A percentile compares a stretch with the other conserved stretches of the same genome.
These are phyloP conservation scores for Tenualosa thibaudeaui DNA, from an alignment of 2,797 vertebrate species.

Conservation along the genomic window DNA sequence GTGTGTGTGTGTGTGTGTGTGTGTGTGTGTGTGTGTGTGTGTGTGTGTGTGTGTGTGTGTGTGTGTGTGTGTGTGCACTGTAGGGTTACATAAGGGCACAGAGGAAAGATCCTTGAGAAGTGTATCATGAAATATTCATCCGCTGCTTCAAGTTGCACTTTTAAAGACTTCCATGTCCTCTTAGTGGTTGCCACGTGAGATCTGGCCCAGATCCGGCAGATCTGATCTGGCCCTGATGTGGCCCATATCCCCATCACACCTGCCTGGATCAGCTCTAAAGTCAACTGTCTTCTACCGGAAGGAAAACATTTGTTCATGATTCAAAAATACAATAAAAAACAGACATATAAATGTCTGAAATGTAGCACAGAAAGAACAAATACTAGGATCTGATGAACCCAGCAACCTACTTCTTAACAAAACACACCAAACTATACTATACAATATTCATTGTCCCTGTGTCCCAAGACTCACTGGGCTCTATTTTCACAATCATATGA, in stretches of 20 bases:
- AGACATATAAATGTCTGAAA: not conserved
- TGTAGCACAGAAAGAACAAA: not conserved
- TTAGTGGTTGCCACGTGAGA: not conserved
- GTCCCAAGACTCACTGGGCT: not conserved
- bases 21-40: constrained; percentile 2
- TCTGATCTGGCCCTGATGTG: not conserved
- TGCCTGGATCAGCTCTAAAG: not conserved
- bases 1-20: not conserved
- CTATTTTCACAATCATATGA: no score
- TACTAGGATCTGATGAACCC: not conserved
- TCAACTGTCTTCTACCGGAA: not conserved
- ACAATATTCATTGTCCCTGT: not conserved
- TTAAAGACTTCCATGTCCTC: not conserved
- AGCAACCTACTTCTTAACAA: not conserved
- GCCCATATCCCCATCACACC: not conserved
- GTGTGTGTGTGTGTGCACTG: not conserved
- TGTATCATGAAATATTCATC: not conserved
- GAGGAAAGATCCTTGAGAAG: not conserved
- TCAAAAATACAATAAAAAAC: not conserved
- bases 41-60: not conserved
- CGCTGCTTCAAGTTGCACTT: not conserved
- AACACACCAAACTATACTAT: not conserved
- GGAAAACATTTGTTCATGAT: not conserved
- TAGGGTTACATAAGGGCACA: not conserved
- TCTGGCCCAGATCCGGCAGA: not conserved